Conservation (phyloP, 2,797 vertebrate genomes). For the Phylloscopus collybita region DNA sequence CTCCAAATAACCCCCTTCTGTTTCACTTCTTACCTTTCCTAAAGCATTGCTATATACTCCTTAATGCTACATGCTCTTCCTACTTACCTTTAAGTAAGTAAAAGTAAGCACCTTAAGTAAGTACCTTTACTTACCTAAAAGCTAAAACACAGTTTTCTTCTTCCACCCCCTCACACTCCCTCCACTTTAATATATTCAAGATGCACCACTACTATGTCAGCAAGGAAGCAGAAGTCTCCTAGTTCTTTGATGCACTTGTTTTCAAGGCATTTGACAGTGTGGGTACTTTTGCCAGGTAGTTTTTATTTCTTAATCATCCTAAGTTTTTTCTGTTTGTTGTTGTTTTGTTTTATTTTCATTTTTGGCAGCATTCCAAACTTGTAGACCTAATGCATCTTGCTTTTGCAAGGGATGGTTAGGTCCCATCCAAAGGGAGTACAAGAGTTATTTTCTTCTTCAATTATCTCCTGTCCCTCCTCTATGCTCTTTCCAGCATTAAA, state of each 20-base stretch:
- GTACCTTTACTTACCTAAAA: no score
- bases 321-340: background rate
- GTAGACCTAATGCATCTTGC: background rate
- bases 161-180: fast-evolving
- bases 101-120: no score
- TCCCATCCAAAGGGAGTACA: background rate
- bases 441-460: background rate
- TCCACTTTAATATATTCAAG: background rate
- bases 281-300: background rate
- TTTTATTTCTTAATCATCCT: background rate
- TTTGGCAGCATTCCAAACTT: background rate
- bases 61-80: background rate
- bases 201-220: background rate
- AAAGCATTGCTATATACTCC: background rate
- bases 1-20: background rate
- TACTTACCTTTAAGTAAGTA: background rate
- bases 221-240: background rate
- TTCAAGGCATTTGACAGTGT: background rate
- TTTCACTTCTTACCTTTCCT: background rate
- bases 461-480: background rate
- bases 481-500: background rate
- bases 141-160: background rate
- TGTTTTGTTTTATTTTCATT: background rate
- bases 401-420: background rate
- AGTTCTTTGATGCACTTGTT: background rate